A percentile compares a stretch with the other conserved stretches of the same genome.
phyloP scores from a whole-genome alignment of 2,888 invertebrate genomes.

The Hypsopygia costalis region DNA sequence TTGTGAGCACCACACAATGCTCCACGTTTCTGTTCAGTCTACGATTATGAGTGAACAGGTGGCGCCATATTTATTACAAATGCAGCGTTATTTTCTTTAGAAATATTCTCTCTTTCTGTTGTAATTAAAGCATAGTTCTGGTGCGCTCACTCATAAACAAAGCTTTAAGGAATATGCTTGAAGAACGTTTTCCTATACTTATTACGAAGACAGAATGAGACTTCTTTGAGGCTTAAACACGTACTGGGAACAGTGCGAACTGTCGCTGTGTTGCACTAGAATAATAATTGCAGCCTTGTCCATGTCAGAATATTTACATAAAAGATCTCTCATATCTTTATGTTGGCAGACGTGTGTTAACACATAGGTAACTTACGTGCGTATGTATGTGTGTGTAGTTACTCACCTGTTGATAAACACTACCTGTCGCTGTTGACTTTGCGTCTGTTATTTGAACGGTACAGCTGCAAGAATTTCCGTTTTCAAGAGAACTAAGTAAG shows the following conservation, averaged over 20 bases:
- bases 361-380: conserved; percentile 4
- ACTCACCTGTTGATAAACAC: neutral
- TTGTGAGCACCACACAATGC: no score
- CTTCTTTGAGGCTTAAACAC: no score
- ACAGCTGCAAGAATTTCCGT: neutral
- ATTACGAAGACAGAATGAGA: no score
- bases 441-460: conserved; percentile 1
- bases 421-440: neutral
- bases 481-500: no score
- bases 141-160: conserved; percentile 20
- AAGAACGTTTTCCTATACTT: no score
- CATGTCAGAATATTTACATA: no score
- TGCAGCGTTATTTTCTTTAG: conserved; percentile 33
- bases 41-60: conserved; percentile 30
- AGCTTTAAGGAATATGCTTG: conserved; percentile 2
- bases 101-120: conserved; percentile 23
- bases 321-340: no score
- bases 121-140: neutral
- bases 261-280: no score
- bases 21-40: conserved; percentile 10
- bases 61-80: conserved; percentile 38
- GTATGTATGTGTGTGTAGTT: neutral
- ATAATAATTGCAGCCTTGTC: no score
- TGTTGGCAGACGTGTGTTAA: neutral
- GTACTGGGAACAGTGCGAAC: no score